Percentiles rank a stretch among this genome's conserved stretches.
Evolutionary conservation across 2,888 invertebrate species (phyloP).

Genomic region (Noctua janthina): DNA sequence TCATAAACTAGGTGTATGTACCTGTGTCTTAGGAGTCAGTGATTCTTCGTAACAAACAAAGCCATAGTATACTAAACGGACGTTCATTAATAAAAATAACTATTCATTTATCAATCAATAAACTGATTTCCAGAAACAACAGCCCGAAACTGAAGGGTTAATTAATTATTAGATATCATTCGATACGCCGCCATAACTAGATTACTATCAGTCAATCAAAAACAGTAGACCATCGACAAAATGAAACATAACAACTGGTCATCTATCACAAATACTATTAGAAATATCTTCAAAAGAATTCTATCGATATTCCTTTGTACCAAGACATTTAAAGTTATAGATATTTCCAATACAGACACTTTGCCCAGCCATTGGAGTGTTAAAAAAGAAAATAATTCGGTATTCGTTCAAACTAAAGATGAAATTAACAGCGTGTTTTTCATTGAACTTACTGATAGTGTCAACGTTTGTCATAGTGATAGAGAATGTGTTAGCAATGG

Average conservation of each 20-base stretch:
- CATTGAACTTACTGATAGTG: constrained; percentile 40
- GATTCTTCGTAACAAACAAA: no score
- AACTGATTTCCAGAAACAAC: constrained; percentile 11
- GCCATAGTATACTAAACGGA: no score
- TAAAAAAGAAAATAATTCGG: constrained; percentile 56
- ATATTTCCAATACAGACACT: constrained; percentile 68
- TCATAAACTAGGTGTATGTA: no score
- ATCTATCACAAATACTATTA: constrained; percentile 23
- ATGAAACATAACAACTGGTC: constrained; percentile 35
- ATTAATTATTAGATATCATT: constrained; percentile 52
- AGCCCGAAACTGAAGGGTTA: constrained; percentile 26
- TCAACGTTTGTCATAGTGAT: not conserved
- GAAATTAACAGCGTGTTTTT: constrained; percentile 34
- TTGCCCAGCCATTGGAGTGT: constrained; percentile 68
- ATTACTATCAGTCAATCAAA: constrained; percentile 15
- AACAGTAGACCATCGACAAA: constrained; percentile 21
- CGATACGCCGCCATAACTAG: constrained; percentile 38
- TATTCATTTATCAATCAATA: not conserved
- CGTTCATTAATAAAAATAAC: no score
- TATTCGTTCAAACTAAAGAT: constrained; percentile 61
- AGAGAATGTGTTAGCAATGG: constrained; percentile 5
- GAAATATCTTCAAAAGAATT: constrained; percentile 30
- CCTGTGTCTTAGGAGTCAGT: no score
- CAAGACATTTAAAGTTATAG: constrained; percentile 22
- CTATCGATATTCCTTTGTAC: constrained; percentile 32